Evolutionary conservation across 2,888 invertebrate species (phyloP).

Genomic region (Oeneis ivallda): DNA sequence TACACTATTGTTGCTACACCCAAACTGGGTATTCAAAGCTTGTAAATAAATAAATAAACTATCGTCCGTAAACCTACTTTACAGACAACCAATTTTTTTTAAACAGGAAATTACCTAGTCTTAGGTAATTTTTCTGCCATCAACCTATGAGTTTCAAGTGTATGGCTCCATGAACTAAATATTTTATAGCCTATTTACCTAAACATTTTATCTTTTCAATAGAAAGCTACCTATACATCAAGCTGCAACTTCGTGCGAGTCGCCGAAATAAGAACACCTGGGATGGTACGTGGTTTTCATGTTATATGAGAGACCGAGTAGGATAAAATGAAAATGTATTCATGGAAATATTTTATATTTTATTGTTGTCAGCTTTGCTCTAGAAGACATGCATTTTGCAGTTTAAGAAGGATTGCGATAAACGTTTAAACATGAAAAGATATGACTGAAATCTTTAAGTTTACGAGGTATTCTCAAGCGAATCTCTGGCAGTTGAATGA

Average conservation of each 20-base stretch:
- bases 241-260: slow-evolving; percentile 3
- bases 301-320: not conserved
- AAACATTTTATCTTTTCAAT: slow-evolving; percentile 2
- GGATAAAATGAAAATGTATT: not conserved
- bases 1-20: too few species aligned
- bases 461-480: too few species aligned
- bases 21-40: too few species aligned
- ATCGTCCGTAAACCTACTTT: too few species aligned
- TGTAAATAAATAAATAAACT: too few species aligned
- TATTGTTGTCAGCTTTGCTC: not conserved
- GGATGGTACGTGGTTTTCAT: slow-evolving; percentile 1
- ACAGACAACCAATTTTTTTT: too few species aligned
- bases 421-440: not conserved
- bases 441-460: not conserved
- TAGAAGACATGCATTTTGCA: not conserved
- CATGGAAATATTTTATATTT: not conserved
- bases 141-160: not conserved
- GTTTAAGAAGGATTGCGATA: not conserved
- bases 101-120: too few species aligned
- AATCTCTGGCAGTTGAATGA: too few species aligned
- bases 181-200: not conserved
- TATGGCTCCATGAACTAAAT: not conserved
- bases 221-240: slow-evolving; percentile 1
- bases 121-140: too few species aligned
- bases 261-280: not conserved